Percentiles rank a stretch among this genome's conserved stretches.
Conservation (phyloP, 2,113 vertebrate species). For the Chelonoidis abingdonii region DNA sequence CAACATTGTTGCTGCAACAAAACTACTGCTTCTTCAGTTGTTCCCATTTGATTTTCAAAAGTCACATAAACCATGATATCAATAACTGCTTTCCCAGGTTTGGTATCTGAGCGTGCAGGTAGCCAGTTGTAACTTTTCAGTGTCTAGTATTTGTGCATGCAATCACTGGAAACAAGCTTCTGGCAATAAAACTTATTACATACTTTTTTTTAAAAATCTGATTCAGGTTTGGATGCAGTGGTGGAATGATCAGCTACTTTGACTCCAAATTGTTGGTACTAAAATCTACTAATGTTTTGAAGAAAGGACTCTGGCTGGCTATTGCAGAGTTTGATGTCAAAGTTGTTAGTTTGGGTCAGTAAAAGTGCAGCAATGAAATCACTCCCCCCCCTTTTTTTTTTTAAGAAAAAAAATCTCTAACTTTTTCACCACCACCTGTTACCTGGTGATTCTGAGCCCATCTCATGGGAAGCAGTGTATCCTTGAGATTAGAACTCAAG, state of each 20-base stretch:
- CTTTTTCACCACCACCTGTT: background rate
- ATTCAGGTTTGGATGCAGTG: background rate
- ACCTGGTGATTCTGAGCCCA: background rate
- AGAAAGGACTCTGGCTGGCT: background rate
- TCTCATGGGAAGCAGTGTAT: accelerated
- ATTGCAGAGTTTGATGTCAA: background rate
- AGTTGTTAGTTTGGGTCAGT: no score
- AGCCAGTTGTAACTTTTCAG: background rate
- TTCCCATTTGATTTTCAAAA: background rate
- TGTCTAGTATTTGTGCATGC: background rate
- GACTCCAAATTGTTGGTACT: background rate
- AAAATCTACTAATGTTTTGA: background rate
- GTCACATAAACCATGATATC: background rate
- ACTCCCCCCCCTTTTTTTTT: background rate
- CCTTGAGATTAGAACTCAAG: background rate
- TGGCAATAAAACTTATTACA: background rate
- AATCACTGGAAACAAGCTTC: background rate
- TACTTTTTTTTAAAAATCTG: background rate
- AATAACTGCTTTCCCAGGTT: background rate
- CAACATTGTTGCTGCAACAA: background rate
- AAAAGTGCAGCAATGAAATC: background rate
- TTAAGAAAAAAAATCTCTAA: accelerated
- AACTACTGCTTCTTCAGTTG: background rate
- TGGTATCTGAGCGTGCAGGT: background rate
- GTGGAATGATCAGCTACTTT: background rate